A percentile compares a stretch with the other conserved stretches of the same genome.
Conservation (phyloP, 2,888 invertebrate species). For the Cosmia pyralina region DNA sequence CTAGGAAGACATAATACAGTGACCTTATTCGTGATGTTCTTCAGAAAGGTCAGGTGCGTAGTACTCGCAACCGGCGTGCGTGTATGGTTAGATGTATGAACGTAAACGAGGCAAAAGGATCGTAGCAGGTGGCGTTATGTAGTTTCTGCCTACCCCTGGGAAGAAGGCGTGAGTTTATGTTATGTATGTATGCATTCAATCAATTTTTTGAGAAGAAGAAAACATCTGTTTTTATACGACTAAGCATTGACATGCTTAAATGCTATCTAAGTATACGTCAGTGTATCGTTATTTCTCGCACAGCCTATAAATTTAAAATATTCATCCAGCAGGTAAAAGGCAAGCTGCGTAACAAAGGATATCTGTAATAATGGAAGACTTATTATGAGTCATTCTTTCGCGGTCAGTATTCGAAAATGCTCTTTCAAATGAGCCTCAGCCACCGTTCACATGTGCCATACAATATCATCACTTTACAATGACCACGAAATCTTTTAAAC, state of each 20-base stretch:
- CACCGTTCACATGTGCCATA: slow-evolving; percentile 69
- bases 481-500: slow-evolving; percentile 62
- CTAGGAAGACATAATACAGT: too few species aligned
- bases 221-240: not conserved
- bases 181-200: not conserved
- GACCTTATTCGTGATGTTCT: too few species aligned
- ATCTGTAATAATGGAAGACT: slow-evolving; percentile 68
- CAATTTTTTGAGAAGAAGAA: not conserved
- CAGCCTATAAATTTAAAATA: slow-evolving; percentile 51
- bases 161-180: too few species aligned
- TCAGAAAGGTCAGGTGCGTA: too few species aligned
- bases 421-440: slow-evolving; percentile 68
- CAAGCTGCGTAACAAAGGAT: slow-evolving; percentile 70
- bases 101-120: too few species aligned
- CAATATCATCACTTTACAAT: slow-evolving; percentile 64
- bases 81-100: too few species aligned
- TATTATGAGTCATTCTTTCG: slow-evolving; percentile 76
- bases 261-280: not conserved
- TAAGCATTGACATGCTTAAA: not conserved
- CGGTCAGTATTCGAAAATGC: slow-evolving; percentile 70
- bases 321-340: slow-evolving; percentile 71
- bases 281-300: slow-evolving; percentile 26
- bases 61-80: too few species aligned
- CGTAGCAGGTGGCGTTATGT: too few species aligned
- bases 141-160: too few species aligned